Conservation (phyloP, 2,888 invertebrate genomes). For the Dusona sp. region DNA sequence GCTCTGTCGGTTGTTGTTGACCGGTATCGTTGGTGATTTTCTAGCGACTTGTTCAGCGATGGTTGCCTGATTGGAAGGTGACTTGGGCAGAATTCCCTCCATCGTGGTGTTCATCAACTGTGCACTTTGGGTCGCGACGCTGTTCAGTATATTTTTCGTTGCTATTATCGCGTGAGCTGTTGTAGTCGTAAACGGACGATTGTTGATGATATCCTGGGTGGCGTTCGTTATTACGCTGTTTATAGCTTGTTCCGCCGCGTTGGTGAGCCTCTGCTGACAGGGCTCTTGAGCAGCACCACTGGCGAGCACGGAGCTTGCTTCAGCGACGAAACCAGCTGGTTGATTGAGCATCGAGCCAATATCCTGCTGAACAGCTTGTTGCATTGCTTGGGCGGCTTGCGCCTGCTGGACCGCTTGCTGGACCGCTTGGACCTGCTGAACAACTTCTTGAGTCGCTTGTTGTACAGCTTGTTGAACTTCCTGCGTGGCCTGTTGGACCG, state of each 20-base stretch:
- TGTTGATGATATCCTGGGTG: slow-evolving; percentile 83
- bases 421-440: slow-evolving; percentile 82
- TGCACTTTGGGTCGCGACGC: slow-evolving; percentile 83
- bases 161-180: slow-evolving; percentile 84
- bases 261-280: slow-evolving; percentile 81
- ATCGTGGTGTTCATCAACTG: slow-evolving; percentile 83
- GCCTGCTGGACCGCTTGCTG: slow-evolving; percentile 83
- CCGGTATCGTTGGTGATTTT: slow-evolving; percentile 77
- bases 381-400: slow-evolving; percentile 83
- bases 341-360: slow-evolving; percentile 83
- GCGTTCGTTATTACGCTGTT: slow-evolving; percentile 83
- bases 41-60: slow-evolving; percentile 82
- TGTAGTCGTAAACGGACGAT: slow-evolving; percentile 81
- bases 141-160: slow-evolving; percentile 83
- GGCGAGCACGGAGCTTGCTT: slow-evolving; percentile 82
- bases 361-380: slow-evolving; percentile 83
- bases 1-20: slow-evolving; percentile 83
- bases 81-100: slow-evolving; percentile 83
- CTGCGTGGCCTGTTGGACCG: slow-evolving; percentile 79
- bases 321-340: slow-evolving; percentile 82
- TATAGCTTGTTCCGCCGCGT: slow-evolving; percentile 83
- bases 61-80: slow-evolving; percentile 77
- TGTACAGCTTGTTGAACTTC: slow-evolving; percentile 83
- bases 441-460: slow-evolving; percentile 82
- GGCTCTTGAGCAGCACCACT: slow-evolving; percentile 82